Conservation (phyloP, 1,140 invertebrate genomes). For the Patella vulgata region DNA sequence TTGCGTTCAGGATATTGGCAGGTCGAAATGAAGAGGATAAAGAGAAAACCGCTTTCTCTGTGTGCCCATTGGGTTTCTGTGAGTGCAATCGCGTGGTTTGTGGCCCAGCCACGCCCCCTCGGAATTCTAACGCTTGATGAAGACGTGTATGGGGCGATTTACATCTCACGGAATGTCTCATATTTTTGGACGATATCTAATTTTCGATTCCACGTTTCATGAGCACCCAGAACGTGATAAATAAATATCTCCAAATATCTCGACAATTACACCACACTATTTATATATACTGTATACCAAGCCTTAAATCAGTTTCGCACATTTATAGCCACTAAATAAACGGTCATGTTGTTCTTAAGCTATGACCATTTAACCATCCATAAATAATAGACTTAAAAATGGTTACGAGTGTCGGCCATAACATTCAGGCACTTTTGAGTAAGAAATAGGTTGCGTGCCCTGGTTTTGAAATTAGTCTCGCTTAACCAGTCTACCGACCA, state of each 20-base stretch:
- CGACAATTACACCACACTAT: too few relatives aligned
- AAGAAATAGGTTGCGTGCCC: too few relatives aligned
- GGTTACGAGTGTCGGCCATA: too few relatives aligned
- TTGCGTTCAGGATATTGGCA: constrained; percentile 34
- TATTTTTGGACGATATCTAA: constrained; percentile 28
- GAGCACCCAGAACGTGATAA: constrained; percentile 17
- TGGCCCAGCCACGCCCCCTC: constrained; percentile 26
- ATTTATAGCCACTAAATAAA: too few relatives aligned
- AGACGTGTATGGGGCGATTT: constrained; percentile 22
- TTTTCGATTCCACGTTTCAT: constrained; percentile 23
- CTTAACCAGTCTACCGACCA: too few relatives aligned
- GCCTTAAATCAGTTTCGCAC: too few relatives aligned
- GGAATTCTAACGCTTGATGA: constrained; percentile 47
- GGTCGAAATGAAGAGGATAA: constrained; percentile 44
- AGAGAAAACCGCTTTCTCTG: constrained; percentile 54
- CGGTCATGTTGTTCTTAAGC: constrained; percentile 39
- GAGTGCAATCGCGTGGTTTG: constrained; percentile 28
- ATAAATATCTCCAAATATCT: too few relatives aligned
- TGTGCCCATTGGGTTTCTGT: constrained; percentile 20
- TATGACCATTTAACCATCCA: too few relatives aligned
- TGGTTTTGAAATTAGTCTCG: too few relatives aligned
- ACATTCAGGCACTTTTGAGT: too few relatives aligned
- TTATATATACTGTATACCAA: too few relatives aligned
- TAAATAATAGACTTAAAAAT: too few relatives aligned
- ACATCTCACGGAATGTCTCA: constrained; percentile 11